phyloP scores from a whole-genome alignment of 2,113 vertebrate species.

The Cephalopholis sonnerati region DNA sequence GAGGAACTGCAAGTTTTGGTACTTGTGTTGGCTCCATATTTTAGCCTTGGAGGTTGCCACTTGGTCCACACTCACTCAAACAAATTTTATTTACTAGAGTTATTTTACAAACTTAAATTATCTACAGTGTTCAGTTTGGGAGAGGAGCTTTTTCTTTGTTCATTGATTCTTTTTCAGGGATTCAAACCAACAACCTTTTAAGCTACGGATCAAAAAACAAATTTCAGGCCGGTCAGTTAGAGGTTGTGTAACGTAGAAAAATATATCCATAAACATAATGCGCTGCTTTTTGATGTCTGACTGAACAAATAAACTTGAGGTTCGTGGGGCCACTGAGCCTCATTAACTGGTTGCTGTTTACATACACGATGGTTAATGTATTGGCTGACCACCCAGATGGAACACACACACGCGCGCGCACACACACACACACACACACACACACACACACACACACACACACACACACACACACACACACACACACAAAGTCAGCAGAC shows the following conservation, averaged over 20 bases:
- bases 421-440: slow-evolving; percentile 20
- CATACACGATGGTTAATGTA: slow-evolving; percentile 45
- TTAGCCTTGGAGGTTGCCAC: too few relatives aligned
- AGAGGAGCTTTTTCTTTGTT: too few relatives aligned
- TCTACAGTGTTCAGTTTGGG: too few relatives aligned
- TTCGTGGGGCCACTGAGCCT: slow-evolving; percentile 61
- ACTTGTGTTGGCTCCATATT: too few relatives aligned
- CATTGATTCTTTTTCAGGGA: not conserved
- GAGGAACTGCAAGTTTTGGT: too few relatives aligned
- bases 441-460: slow-evolving; percentile 23
- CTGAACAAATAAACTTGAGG: slow-evolving; percentile 47
- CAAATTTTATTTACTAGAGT: too few relatives aligned
- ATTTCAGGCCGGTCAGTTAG: not conserved
- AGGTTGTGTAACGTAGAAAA: not conserved
- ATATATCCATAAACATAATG: not conserved
- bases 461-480: slow-evolving; percentile 9
- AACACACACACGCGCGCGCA: slow-evolving; percentile 37
- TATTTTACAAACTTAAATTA: too few relatives aligned
- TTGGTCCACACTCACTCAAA: too few relatives aligned
- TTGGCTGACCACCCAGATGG: slow-evolving; percentile 69
- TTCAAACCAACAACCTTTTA: not conserved
- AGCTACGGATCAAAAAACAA: not conserved
- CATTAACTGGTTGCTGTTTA: slow-evolving; percentile 65
- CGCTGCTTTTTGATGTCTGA: slow-evolving; percentile 36
- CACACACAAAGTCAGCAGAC: slow-evolving; percentile 48